phyloP scores from a whole-genome alignment of 2,797 vertebrate species.

The Onychomys leucogaster region DNA sequence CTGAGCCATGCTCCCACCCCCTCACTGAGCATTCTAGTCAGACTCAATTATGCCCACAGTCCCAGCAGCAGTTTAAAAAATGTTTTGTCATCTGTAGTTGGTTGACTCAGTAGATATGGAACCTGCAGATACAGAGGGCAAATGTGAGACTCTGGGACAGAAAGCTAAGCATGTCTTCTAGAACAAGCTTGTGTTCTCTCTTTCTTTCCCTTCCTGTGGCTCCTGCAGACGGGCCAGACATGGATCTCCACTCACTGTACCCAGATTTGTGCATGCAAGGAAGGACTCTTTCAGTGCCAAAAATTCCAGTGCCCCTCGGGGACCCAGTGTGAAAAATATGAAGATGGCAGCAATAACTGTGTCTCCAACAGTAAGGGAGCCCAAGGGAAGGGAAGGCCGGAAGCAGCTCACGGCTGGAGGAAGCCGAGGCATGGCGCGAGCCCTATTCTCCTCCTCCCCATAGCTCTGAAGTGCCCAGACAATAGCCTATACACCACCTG shows the following conservation, averaged over 20 bases:
- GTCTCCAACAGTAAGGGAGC: background rate
- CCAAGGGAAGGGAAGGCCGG: background rate
- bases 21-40: background rate
- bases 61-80: slow-evolving; percentile 80
- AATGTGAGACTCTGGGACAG: background rate
- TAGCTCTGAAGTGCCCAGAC: background rate
- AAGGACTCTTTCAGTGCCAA: background rate
- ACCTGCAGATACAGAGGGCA: background rate
- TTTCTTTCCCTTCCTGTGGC: background rate
- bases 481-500: background rate
- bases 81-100: slow-evolving; percentile 67
- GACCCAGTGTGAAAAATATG: background rate
- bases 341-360: background rate
- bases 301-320: background rate
- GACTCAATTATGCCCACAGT: slow-evolving; percentile 83
- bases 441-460: too few relatives aligned
- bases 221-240: background rate
- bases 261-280: background rate
- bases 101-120: background rate
- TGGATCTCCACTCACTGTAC: background rate
- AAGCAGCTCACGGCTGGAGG: background rate
- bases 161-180: background rate
- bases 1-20: background rate
- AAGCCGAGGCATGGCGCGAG: too few relatives aligned
- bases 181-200: background rate